Evolutionary conservation across 2,113 vertebrate species (phyloP).

Genomic region (Passer domesticus): DNA sequence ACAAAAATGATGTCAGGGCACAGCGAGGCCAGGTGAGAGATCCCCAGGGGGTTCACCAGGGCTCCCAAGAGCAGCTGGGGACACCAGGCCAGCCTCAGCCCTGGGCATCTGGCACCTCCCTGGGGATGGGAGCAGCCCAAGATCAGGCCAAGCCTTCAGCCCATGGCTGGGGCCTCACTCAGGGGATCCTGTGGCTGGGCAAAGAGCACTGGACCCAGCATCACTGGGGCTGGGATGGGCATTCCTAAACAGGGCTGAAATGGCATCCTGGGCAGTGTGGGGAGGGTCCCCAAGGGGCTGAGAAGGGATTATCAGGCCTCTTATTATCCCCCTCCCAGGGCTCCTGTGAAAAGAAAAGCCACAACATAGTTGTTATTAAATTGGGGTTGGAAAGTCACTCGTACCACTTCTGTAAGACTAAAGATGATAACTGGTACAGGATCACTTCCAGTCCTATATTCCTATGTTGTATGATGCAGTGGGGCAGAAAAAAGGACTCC

Average conservation of each 20-base stretch:
- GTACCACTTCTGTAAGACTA: background rate
- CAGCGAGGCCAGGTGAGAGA: fast-evolving
- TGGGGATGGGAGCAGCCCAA: background rate
- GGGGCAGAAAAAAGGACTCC: background rate
- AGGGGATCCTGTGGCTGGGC: no score
- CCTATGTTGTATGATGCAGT: background rate
- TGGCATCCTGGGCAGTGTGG: fast-evolving
- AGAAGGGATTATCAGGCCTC: background rate
- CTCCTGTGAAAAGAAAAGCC: background rate
- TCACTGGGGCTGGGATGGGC: background rate
- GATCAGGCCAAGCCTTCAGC: background rate
- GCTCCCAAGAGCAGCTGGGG: background rate
- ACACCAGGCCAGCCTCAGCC: background rate
- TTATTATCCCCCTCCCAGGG: background rate
- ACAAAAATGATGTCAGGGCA: background rate
- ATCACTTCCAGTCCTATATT: background rate
- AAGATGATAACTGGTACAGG: background rate
- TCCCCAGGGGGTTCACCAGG: background rate
- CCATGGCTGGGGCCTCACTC: background rate
- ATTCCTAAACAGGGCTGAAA: background rate
- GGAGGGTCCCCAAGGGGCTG: fast-evolving
- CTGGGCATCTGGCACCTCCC: background rate
- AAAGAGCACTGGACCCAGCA: background rate
- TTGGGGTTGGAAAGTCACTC: background rate
- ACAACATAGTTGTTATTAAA: background rate